Evolutionary conservation across 2,113 vertebrate genomes (phyloP).

Genomic region (Noturus placidus): DNA sequence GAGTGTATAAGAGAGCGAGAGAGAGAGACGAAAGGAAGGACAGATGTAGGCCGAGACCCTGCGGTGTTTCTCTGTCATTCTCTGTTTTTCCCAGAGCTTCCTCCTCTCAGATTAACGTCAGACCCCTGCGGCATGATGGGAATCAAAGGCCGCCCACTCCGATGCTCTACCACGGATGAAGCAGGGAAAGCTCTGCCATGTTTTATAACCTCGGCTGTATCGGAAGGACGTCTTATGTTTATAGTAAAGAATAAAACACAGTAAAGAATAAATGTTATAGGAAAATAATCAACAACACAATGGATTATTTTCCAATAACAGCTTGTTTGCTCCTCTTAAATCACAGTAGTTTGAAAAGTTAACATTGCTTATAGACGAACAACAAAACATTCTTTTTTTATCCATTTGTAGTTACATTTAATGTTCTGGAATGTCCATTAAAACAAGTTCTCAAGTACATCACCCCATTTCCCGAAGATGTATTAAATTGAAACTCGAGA

Average conservation of each 20-base stretch:
- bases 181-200: background rate
- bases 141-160: slow-evolving; percentile 21
- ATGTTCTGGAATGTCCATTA: too few species aligned
- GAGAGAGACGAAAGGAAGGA: background rate
- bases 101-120: slow-evolving; percentile 8
- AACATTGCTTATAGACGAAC: too few species aligned
- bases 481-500: background rate
- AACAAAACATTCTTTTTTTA: too few species aligned
- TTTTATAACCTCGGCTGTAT: background rate
- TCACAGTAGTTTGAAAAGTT: background rate
- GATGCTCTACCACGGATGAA: background rate
- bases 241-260: background rate
- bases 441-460: background rate
- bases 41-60: slow-evolving; percentile 27
- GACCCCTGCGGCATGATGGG: slow-evolving; percentile 22
- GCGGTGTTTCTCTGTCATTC: slow-evolving; percentile 20
- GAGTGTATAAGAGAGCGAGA: background rate
- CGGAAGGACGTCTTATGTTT: background rate
- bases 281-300: background rate
- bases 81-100: slow-evolving; percentile 13
- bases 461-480: too few species aligned
- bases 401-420: too few species aligned
- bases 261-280: background rate
- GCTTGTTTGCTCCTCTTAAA: background rate
- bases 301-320: background rate